Evolutionary conservation across 2,113 vertebrate genomes (phyloP).

Genomic region (Phaethon lepturus): DNA sequence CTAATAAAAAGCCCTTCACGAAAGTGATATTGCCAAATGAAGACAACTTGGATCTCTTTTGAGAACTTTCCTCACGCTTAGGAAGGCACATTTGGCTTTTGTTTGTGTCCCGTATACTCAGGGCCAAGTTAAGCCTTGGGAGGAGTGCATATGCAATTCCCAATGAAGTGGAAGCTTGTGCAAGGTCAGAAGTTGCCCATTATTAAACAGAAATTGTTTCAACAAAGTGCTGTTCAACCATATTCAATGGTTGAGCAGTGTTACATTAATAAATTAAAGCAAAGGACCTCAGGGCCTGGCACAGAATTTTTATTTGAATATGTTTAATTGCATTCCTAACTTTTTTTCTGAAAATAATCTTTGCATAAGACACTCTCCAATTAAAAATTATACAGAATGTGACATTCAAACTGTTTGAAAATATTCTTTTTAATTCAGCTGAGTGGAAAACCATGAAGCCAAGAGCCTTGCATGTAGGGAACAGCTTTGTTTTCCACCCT

Average conservation of each 20-base stretch:
- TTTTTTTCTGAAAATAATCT: conserved; percentile 9
- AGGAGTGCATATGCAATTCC: fast-evolving
- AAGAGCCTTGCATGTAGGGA: fast-evolving
- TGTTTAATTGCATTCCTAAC: neutral
- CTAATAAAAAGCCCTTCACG: neutral
- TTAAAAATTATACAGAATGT: neutral
- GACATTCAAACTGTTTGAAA: neutral
- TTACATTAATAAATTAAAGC: neutral
- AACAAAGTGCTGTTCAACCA: neutral
- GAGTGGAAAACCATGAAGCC: fast-evolving
- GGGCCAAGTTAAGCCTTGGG: neutral
- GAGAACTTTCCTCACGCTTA: fast-evolving
- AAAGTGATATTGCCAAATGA: neutral
- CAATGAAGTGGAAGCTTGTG: neutral
- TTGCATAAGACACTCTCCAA: neutral
- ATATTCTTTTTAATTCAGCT: neutral
- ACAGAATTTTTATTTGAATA: neutral
- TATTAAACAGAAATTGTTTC: neutral
- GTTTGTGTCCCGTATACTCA: neutral
- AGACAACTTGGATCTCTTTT: neutral
- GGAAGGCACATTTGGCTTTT: neutral
- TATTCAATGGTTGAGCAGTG: neutral
- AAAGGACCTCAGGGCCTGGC: neutral
- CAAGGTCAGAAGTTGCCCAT: neutral
- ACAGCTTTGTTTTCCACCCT: neutral